These are phyloP conservation scores for Vannuccia rotundouncinata DNA, from an alignment of 2,888 invertebrate species.

Conservation along the genomic window DNA sequence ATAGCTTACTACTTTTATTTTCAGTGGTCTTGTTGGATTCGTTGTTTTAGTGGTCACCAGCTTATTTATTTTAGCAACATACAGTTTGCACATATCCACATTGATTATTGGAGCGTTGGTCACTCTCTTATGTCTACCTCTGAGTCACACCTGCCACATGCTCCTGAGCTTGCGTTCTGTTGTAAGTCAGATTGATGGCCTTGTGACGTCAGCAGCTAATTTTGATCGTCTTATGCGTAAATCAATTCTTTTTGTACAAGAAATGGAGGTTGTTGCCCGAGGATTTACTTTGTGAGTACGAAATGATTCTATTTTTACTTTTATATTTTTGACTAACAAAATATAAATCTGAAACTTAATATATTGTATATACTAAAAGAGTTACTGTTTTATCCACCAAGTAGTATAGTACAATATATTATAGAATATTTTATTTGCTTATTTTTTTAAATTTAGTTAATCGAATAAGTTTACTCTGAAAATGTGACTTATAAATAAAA, in stretches of 20 bases:
- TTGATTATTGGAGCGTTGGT: background rate
- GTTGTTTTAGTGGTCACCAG: background rate
- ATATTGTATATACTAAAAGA: too few relatives aligned
- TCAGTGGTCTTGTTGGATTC: background rate
- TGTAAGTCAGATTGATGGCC: background rate
- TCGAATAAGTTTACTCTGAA: too few relatives aligned
- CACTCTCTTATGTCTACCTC: background rate
- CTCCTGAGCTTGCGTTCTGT: background rate
- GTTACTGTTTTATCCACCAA: too few relatives aligned
- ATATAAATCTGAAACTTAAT: too few relatives aligned
- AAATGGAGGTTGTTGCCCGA: slow-evolving; percentile 16
- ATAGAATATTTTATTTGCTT: too few relatives aligned
- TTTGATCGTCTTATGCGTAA: background rate
- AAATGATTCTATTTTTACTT: too few relatives aligned
- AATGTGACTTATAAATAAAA: too few relatives aligned
- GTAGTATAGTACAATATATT: too few relatives aligned
- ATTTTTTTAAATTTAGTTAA: too few relatives aligned
- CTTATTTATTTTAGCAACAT: background rate
- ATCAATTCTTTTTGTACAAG: slow-evolving; percentile 12
- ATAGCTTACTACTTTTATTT: background rate
- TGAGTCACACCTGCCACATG: background rate
- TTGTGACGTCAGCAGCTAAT: background rate
- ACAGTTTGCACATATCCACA: background rate
- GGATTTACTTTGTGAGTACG: slow-evolving; percentile 29
- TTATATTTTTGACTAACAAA: too few relatives aligned